Base-by-base conservation (phyloP, 2,797 vertebrate genomes). In the Labroides dimidiatus region DNA sequence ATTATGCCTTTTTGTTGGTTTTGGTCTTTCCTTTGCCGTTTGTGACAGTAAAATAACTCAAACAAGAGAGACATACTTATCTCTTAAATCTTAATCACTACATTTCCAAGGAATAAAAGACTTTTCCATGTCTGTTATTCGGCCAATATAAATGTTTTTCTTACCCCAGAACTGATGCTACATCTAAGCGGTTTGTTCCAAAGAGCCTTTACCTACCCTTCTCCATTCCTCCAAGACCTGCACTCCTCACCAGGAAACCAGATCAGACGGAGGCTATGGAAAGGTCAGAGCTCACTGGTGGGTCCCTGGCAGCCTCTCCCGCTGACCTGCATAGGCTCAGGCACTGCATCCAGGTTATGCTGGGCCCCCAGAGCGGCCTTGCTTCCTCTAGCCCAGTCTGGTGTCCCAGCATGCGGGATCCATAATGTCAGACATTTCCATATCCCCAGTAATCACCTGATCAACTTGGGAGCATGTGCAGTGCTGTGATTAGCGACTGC, bases 371-470 rank as follows among this genome's bases (percentile, higher is more conserved):
- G 24, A 70, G 65, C 61, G 78, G 57, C 66, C 55, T 58, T 64
- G 39, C 63, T 60, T 80, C 73, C 67, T 69, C 30, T n/a, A 73
- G 64, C 61, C 74, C 70, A 80, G 78, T 78, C 86, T 89, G 79
- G 69, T 86, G 45, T 78, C 87, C 51, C 85, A 88, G 87, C 80
- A 78, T 85, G 87, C 9, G 6, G 66, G 65, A 81, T 82, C 55
- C 64, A 69, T 90, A 88, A 90, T 88, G 87, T 87, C 84, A 91
- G 80, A 84, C 73, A 89, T 87, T 74, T 78, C 81, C 78, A 75
- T 86, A 85, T 84, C 69, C 78, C 75, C 75, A 54, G 81, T 81
- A 85, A 89, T 87, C 64, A 87, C 68, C 73, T 64, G 41, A 85
- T 78, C 76, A 83, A 78, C 75, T 59, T 52, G 76, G 71, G 76